Base-by-base conservation (phyloP, 2,888 invertebrate genomes). In the Apamea crenata region DNA sequence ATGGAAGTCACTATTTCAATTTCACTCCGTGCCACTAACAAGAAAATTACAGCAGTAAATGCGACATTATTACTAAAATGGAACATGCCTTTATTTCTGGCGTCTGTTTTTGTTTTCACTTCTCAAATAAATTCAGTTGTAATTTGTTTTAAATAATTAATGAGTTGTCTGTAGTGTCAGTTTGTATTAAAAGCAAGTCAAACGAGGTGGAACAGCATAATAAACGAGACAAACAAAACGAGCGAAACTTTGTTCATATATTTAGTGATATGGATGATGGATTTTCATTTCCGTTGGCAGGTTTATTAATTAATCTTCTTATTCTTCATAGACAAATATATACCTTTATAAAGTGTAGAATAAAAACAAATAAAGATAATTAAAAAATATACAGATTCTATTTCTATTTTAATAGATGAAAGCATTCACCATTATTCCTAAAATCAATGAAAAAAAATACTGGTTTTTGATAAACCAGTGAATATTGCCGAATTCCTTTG, bases 141-240 rank as follows among this genome's bases (percentile, higher is more conserved):
- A 80, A 80, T 78, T 61, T 78, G 18, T 68, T 44, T 80, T 18
- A 32, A 32, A n/a, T 80, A 36, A 80, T 78, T 40, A 71, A 72
- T 81, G 44, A 56, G 47, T 36, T 47, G 67, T 68, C 47, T 14
- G 56, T 40, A 32, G 25, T 72, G 66, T 61, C 83, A 44, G 50
- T 21, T 81, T 56, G 21, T 56, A 36, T 71, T 56, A 74, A 56
- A 25, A 65, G 29, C 29, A 29, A 14, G 29, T 29, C n/a, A 56
- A 81, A 65, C 36, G 74, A 65, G 36, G 12, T 29, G 44, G 65
- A 65, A 74, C 74, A 10, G 21, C 21, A 36, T 61, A 77, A 47
- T 53, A 44, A 79, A 67, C 47, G 36, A 36, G 21, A 8, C 36
- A 12, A 67, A 78, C n/a, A 47, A 29, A 29, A 40, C 18, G 1